phyloP scores from a whole-genome alignment of 2,797 vertebrate genomes.

The Eulemur mongoz region DNA sequence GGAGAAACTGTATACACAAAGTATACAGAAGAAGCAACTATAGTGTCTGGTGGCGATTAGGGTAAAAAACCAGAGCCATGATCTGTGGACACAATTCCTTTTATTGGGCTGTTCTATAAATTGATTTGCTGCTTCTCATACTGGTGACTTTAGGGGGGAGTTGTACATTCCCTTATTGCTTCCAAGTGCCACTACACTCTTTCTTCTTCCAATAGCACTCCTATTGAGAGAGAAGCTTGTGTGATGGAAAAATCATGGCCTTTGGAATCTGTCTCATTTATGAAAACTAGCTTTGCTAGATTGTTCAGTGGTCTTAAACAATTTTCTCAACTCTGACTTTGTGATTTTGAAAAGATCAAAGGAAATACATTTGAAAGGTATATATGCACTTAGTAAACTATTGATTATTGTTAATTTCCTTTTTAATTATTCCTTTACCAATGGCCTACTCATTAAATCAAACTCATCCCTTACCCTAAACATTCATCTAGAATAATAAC shows the following conservation, averaged over 20 bases:
- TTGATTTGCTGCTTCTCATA: neutral
- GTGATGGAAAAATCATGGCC: neutral
- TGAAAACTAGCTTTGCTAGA: neutral
- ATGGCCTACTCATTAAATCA: neutral
- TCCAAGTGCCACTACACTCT: neutral
- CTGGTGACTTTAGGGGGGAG: neutral
- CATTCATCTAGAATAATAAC: neutral
- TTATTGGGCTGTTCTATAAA: neutral
- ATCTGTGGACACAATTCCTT: neutral
- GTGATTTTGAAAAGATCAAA: neutral
- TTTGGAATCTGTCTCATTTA: neutral
- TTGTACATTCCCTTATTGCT: neutral
- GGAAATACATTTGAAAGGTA: neutral
- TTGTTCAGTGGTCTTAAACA: neutral
- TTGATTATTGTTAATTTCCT: neutral
- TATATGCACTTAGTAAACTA: neutral
- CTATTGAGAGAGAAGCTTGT: neutral
- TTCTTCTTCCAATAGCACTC: neutral
- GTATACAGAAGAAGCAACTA: neutral
- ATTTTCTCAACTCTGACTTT: neutral
- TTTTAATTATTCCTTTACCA: neutral
- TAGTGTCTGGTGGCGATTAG: neutral
- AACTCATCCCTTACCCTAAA: neutral
- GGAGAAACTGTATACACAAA: neutral
- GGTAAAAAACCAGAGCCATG: neutral